A percentile compares a stretch with the other conserved stretches of the same genome.
phyloP scores from a whole-genome alignment of 2,797 vertebrate species.

The Columba guinea region DNA sequence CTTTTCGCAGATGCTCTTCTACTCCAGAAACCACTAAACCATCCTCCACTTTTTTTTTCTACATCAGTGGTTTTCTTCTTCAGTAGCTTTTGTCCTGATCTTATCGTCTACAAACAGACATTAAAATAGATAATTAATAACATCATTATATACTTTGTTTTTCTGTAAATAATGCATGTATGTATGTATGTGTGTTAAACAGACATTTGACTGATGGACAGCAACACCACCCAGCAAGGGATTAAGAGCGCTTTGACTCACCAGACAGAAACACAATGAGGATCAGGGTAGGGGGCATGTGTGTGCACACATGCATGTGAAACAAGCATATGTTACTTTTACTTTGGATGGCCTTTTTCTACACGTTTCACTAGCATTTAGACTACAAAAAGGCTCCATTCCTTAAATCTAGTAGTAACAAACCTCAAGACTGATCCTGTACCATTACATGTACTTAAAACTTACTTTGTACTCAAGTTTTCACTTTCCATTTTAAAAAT shows the following conservation, averaged over 20 bases:
- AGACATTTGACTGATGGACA: not conserved
- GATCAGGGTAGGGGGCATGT: accelerated
- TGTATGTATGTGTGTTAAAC: not conserved
- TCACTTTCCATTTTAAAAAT: not conserved
- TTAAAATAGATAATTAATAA: not conserved
- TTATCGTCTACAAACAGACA: conserved; percentile 81
- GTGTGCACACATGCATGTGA: accelerated
- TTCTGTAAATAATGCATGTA: not conserved
- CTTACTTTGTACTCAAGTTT: not conserved
- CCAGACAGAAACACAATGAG: not conserved
- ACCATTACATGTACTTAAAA: not conserved
- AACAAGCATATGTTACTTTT: not conserved
- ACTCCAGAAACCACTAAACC: conserved; percentile 89
- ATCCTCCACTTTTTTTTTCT: conserved; percentile 86
- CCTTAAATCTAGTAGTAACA: not conserved
- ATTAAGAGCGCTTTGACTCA: not conserved
- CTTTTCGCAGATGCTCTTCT: conserved; percentile 88
- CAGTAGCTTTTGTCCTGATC: conserved; percentile 89
- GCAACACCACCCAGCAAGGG: not conserved
- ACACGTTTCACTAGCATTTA: not conserved
- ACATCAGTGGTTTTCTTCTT: conserved; percentile 82
- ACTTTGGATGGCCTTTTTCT: not conserved
- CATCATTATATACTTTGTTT: not conserved
- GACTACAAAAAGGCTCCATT: not conserved
- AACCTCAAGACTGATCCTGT: not conserved